Evolutionary conservation across 2,113 vertebrate species (phyloP), one percentile per base, ranked within the genome.

Genomic region (Percopsis transmontana): DNA sequence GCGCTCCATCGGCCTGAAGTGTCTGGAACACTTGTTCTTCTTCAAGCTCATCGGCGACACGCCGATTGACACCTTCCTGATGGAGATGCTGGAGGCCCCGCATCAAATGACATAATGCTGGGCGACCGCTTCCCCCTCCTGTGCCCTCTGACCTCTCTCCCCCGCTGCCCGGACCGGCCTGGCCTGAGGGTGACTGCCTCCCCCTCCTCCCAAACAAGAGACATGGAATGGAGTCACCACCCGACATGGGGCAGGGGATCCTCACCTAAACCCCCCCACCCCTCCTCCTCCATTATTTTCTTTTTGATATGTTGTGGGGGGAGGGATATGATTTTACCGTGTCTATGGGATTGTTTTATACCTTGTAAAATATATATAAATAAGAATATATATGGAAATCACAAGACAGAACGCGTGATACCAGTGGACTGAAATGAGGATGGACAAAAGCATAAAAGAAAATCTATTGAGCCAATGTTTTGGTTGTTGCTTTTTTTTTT

Each of bases 21-120:
- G 97, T 91, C 91, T 99, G 87, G 97, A 99, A 85, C 97, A 99
- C 77, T 92, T 99, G 52, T 99, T 99, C 91, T 99, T 99, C 91
- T 99, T 99, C 93, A 99, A 99, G 84, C 95, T 99, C 87, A 99
- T 99, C 72, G 97, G 97, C 0, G 97, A 99, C 92, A 99, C 97
- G 2, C 97, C 97, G 40, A 99, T 99, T 5, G 97, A 99, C 94
- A 99, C 97, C 86, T 99, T 99, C 91, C 88, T 99, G 83, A 99
- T 99, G 97, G 97, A 99, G 89, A 99, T 99, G 97, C 93, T 99
- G 83, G 97, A 99, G 83, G 96, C 97, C 0, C 97, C 97, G 0
- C 96, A 99, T 88, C 97, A 99, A 90, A 94, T 97, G 94, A 98
- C 97, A 89, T 98, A 96, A 93, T 89, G 58, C 70, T 52, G 56